Evolutionary conservation across 1,140 invertebrate genomes (phyloP).

Genomic region (Pectinophora gossypiella): DNA sequence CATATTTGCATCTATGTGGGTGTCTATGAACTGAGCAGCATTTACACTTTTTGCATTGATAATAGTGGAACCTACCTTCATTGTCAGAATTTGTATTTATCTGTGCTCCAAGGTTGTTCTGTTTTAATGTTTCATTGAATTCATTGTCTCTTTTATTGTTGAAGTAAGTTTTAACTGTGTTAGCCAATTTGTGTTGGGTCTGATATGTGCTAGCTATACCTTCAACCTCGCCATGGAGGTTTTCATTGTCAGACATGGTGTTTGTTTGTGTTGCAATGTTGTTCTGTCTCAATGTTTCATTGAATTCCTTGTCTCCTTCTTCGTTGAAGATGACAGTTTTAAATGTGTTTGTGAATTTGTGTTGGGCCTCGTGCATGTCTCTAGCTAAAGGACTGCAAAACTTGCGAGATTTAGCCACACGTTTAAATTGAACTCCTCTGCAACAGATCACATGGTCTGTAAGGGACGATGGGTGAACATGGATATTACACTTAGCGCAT

Average conservation of each 20-base stretch:
- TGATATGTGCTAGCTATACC: no score
- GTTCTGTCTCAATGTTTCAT: not conserved
- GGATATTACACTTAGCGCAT: slow-evolving; percentile 5
- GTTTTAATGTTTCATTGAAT: no score
- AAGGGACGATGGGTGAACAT: not conserved
- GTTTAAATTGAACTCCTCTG: no score
- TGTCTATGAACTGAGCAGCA: not conserved
- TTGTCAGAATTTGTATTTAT: not conserved
- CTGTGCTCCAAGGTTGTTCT: not conserved
- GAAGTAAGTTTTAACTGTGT: no score
- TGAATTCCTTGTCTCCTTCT: not conserved
- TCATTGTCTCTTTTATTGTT: no score
- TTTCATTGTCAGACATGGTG: no score
- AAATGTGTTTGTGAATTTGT: not conserved
- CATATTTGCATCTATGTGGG: not conserved
- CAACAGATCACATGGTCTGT: no score
- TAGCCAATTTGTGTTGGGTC: no score
- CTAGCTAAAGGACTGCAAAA: no score
- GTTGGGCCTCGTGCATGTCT: not conserved
- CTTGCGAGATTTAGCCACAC: no score
- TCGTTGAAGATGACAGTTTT: not conserved
- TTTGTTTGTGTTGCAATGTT: no score
- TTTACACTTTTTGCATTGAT: not conserved
- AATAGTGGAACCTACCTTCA: not conserved
- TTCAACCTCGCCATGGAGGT: no score